These are phyloP conservation scores for Rhineura floridana DNA, from an alignment of 2,113 vertebrate species.

Conservation along the genomic window DNA sequence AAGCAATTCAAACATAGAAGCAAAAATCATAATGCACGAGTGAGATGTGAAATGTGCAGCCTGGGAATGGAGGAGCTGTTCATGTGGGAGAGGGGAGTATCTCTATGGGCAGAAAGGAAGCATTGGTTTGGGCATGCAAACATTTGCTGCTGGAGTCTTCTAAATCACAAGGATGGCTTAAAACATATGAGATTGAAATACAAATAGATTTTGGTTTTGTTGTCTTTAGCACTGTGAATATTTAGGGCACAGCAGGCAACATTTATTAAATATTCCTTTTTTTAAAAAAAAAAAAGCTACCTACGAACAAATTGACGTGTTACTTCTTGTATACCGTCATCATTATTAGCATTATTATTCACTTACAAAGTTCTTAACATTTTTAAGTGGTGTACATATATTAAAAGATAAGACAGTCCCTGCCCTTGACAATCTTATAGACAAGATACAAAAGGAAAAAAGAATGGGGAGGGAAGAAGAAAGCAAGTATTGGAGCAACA, in stretches of 20 bases:
- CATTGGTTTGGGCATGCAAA: neutral
- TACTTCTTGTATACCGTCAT: too few species aligned
- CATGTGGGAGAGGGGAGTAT: neutral
- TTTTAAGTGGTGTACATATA: neutral
- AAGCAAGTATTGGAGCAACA: too few species aligned
- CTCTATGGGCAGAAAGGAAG: neutral
- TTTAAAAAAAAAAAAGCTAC: neutral
- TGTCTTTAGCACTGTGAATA: neutral
- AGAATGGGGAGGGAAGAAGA: too few species aligned
- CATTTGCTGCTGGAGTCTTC: neutral
- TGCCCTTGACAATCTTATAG: too few species aligned
- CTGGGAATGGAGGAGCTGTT: neutral
- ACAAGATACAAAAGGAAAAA: too few species aligned
- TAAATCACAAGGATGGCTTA: neutral
- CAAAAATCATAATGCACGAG: conserved; percentile 15
- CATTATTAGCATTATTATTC: too few species aligned
- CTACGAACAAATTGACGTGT: too few species aligned
- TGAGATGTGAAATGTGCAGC: conserved; percentile 9
- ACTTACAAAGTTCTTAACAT: neutral
- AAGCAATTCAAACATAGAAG: conserved; percentile 33
- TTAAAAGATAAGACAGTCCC: too few species aligned
- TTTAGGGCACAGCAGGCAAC: neutral
- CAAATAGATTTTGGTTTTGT: neutral
- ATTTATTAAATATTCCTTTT: neutral
- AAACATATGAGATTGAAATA: neutral